Evolutionary conservation across 2,797 vertebrate species (phyloP), one percentile per base, ranked within the genome.

Genomic region (Varecia variegata): DNA sequence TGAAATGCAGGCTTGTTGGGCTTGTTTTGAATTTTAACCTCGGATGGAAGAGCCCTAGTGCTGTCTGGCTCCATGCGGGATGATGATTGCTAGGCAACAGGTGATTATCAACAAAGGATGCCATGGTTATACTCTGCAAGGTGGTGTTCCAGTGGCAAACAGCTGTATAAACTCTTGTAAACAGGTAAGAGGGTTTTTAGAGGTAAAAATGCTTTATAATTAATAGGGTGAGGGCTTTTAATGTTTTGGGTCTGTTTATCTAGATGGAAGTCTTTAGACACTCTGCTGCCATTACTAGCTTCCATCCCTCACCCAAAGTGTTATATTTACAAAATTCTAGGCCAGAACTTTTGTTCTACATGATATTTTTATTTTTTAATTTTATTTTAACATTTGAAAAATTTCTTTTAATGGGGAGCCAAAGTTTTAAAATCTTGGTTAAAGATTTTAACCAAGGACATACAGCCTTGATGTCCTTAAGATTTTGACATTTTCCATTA

Each of bases 161-260:
- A 98, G 98, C 98, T 96, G 97, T 98, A 68, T 98, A 98, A 98
- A 98, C 98, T 96, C 96, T 98, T 98, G 84, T 7, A 88, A 71
- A 79, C 98, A 99, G 98, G 98, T 99, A 99, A 99, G 98, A 98
- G 92, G 98, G 96, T 88, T 96, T 97, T 97, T 43, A 95, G 96
- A 97, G 98, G 97, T 97, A 97, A 97, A 97, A 89, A 95, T 97
- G 97, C 97, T 95, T 98, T 98, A 86, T 98, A 3, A 96, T 97
- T 97, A 97, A 0, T 90, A 97, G 95, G 96, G 95, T 97, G 97
- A 94, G 95, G 96, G 91, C 70, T 97, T 95, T 98, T 94, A 80
- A 87, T 97, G 92, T 67, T 97, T 92, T 23, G 45, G 79, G 25
- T 90, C 32, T 84, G 62, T 84, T 93, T 97, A 45, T 97, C 47